These are phyloP conservation scores for Leptestheria dahalacensis DNA, from an alignment of 1,140 invertebrate species.

Conservation along the genomic window DNA sequence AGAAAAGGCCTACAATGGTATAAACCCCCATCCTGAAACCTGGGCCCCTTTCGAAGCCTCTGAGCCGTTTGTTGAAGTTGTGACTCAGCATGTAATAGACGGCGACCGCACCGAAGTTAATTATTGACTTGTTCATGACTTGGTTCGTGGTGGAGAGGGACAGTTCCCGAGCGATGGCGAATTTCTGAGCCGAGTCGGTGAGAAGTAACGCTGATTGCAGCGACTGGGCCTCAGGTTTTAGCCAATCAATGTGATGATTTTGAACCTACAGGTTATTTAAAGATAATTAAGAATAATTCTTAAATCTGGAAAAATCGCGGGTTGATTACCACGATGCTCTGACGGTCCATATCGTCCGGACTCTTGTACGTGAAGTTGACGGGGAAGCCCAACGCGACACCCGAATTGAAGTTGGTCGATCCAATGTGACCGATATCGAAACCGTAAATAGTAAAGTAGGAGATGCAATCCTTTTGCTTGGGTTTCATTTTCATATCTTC, in stretches of 20 bases:
- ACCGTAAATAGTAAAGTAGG: constrained; percentile 44
- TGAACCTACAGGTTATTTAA: constrained; percentile 22
- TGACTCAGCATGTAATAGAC: constrained; percentile 33
- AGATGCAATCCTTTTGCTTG: constrained; percentile 26
- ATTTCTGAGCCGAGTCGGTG: constrained; percentile 55
- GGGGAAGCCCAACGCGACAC: constrained; percentile 45
- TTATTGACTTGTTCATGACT: constrained; percentile 34
- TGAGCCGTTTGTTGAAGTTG: constrained; percentile 34
- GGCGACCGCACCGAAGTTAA: constrained; percentile 31
- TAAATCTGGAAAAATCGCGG: constrained; percentile 1
- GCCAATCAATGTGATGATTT: constrained; percentile 40
- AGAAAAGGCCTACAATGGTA: constrained; percentile 37
- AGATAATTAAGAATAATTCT: neutral
- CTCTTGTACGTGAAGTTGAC: constrained; percentile 38
- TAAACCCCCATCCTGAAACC: constrained; percentile 38
- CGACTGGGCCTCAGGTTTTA: constrained; percentile 37
- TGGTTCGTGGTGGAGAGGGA: constrained; percentile 38
- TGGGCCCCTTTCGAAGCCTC: constrained; percentile 37
- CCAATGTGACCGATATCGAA: constrained; percentile 43
- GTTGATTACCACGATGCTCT: constrained; percentile 33
- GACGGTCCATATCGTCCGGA: constrained; percentile 31
- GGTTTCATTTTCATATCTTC: constrained; percentile 33
- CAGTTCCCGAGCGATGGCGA: constrained; percentile 57
- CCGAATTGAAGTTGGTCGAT: constrained; percentile 27
- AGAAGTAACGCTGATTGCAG: constrained; percentile 47